Evolutionary conservation across 1,140 invertebrate genomes (phyloP).

Genomic region (Metopolophium dirhodum): DNA sequence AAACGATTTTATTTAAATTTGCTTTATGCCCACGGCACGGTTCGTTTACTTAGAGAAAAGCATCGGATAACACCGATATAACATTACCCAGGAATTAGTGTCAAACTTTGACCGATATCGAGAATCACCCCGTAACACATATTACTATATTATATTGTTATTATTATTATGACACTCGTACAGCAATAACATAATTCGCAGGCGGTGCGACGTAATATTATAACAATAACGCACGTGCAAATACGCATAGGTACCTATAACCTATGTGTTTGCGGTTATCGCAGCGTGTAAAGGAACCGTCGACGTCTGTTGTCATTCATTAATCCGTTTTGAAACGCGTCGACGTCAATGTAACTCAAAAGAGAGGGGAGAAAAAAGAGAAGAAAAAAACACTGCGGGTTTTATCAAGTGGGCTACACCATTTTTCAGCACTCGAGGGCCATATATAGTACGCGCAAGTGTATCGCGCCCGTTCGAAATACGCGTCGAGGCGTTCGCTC

Average conservation of each 20-base stretch:
- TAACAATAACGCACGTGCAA: neutral
- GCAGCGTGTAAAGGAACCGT: neutral
- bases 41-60: too few relatives aligned
- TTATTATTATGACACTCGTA: neutral
- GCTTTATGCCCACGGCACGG: too few relatives aligned
- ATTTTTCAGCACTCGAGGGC: conserved; percentile 18
- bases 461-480: conserved; percentile 10
- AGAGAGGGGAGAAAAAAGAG: neutral
- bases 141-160: neutral
- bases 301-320: conserved; percentile 5
- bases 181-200: neutral
- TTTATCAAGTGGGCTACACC: conserved; percentile 19
- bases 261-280: neutral
- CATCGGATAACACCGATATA: neutral
- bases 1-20: too few relatives aligned
- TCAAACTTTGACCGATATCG: neutral
- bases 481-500: neutral
- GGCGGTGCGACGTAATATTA: neutral
- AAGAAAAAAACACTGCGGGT: neutral
- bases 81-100: neutral
- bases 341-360: conserved; percentile 28
- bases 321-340: conserved; percentile 46
- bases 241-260: neutral
- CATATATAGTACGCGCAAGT: neutral
- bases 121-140: neutral